Percentiles rank a stretch among this genome's conserved stretches.
These are phyloP conservation scores for Cebidichthys violaceus DNA, from an alignment of 2,113 vertebrate species.

Conservation along the genomic window DNA sequence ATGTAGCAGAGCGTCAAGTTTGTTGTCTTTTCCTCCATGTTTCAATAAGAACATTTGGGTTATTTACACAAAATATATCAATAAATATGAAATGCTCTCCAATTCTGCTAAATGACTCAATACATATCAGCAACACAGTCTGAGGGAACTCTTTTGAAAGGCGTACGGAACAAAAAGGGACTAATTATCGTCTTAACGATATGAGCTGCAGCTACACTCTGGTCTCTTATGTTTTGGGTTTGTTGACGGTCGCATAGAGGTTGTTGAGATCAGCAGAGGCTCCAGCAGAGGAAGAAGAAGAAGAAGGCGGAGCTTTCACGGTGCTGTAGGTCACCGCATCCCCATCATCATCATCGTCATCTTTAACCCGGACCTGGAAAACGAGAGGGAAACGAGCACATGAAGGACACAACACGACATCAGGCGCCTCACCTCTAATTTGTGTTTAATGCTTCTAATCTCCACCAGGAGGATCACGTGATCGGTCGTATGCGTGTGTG, in stretches of 20 bases:
- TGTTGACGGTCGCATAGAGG: slow-evolving; percentile 15
- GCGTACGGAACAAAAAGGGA: neutral
- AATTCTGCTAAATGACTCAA: neutral
- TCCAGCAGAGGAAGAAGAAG: neutral
- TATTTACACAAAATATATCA: neutral
- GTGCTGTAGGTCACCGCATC: slow-evolving; percentile 40
- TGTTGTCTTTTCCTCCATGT: neutral
- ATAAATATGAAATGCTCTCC: neutral
- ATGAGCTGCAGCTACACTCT: neutral
- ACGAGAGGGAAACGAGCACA: neutral
- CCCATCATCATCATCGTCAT: neutral
- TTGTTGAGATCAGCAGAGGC: slow-evolving; percentile 7
- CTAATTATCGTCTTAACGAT: neutral
- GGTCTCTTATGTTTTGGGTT: neutral
- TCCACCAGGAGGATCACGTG: too few species aligned
- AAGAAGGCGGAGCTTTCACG: neutral
- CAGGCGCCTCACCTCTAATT: neutral
- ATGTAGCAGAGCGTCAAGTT: too few species aligned
- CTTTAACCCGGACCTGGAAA: neutral
- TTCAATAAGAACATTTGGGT: neutral
- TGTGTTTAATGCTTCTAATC: neutral
- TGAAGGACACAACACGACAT: too few species aligned
- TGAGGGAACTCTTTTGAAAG: neutral
- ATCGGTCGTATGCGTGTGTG: too few species aligned
- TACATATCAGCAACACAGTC: neutral